These are phyloP conservation scores for Okamejei kenojei DNA, from an alignment of 2,797 vertebrate genomes.

Conservation along the genomic window DNA sequence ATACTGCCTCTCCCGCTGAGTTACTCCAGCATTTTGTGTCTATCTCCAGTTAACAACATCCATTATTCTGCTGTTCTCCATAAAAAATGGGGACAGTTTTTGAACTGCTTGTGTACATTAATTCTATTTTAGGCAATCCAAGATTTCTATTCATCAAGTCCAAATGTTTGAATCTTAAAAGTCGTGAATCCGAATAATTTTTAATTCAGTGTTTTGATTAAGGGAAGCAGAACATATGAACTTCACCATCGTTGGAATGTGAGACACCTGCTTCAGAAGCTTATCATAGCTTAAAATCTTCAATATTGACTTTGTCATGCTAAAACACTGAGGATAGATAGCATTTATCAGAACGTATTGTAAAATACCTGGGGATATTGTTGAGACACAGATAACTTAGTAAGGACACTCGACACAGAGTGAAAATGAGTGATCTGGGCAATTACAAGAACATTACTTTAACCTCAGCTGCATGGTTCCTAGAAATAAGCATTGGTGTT, in stretches of 20 bases:
- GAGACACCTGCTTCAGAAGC: neutral
- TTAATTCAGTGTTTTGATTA: too few relatives aligned
- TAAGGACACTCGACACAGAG: neutral
- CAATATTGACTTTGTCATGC: neutral
- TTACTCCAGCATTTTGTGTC: too few relatives aligned
- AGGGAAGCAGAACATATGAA: neutral
- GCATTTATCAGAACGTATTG: neutral
- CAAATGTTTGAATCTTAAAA: neutral
- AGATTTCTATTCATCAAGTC: neutral
- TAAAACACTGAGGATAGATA: neutral
- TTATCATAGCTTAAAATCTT: neutral
- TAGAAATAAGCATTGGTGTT: neutral
- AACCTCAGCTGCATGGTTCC: neutral
- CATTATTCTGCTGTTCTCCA: too few relatives aligned
- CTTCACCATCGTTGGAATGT: neutral
- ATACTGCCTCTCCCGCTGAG: too few relatives aligned
- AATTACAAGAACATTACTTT: neutral
- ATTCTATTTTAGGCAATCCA: neutral
- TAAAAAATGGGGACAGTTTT: neutral
- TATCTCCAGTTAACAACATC: too few relatives aligned
- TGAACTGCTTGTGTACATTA: neutral
- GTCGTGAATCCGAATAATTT: neutral
- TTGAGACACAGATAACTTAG: neutral
- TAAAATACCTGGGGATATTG: neutral
- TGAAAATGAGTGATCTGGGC: neutral